Base-by-base conservation (phyloP, 2,888 invertebrate genomes). In the Lordiphosa andalusiaca region DNA sequence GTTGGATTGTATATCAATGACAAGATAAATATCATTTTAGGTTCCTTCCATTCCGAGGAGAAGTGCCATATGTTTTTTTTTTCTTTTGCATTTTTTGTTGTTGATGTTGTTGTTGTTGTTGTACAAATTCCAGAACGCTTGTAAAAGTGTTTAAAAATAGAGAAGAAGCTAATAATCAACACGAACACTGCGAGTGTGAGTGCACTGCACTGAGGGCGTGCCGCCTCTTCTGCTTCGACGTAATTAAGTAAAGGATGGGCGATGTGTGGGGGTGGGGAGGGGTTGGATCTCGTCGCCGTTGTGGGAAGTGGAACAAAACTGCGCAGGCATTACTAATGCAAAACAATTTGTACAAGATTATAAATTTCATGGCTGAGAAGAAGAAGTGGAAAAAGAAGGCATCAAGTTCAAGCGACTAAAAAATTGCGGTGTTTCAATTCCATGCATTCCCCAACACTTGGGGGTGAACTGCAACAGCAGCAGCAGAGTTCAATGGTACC, bases 401-500 rank as follows among this genome's bases (percentile, higher is more conserved):
- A 52, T 41, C 52, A 52, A 52, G 42, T 42, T 41, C 44, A 54
- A 48, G 39, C 40, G 39, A 48, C 47, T 35, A 60, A 59, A 50
- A 65, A 6, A 25, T 12, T 35, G 33, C 30, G 53, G 50, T 57
- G 77, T 76, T 81, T 58, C 81, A 55, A 56, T 76, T 80, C 67
- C 56, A 54, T 62, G 39, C 69, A 69, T 76, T 81, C 67, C 75
- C 42, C 51, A 53, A 53, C 59, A 44, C 58, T 65, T 67, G 72
- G 74, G 74, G 74, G 72, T 76, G 73, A 67, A 69, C 53, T 55
- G 70, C 51, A 19, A 19, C 19, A 40, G 60, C 51, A 37, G 53
- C 68, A 61, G 57, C 78, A 81, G 82, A 77, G 76, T 77, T 77
- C 76, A 77, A 77, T 77, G 76, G 76, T 77, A 82, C 76, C 73